Percentiles rank a stretch among this genome's conserved stretches.
Evolutionary conservation across 2,888 invertebrate species (phyloP).

Genomic region (Acronicta aceris): DNA sequence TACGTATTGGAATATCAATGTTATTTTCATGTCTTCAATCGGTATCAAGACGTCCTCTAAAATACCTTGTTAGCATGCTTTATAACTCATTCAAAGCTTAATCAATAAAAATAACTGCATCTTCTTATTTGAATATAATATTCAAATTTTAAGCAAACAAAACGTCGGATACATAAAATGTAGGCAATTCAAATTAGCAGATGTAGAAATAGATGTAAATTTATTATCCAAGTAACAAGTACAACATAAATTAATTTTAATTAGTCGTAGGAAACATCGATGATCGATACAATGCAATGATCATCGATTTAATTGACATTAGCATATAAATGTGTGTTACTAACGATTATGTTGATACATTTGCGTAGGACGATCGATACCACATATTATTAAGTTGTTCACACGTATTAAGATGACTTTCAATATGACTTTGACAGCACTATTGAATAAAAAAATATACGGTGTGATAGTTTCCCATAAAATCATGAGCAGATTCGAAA

Average conservation of each 20-base stretch:
- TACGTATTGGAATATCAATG: background rate
- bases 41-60: background rate
- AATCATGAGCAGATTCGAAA: conserved; percentile 88
- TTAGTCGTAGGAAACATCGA: conserved; percentile 43
- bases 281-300: conserved; percentile 41
- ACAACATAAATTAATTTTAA: conserved; percentile 55
- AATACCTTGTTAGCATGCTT: background rate
- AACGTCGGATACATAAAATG: conserved; percentile 34
- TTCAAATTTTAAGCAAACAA: conserved; percentile 50
- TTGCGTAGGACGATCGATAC: conserved; percentile 45
- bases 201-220: conserved; percentile 52
- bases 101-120: conserved; percentile 26
- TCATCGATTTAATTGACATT: conserved; percentile 50
- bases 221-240: conserved; percentile 22
- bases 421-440: conserved; percentile 24
- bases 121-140: conserved; percentile 24
- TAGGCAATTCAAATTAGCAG: conserved; percentile 49
- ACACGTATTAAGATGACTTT: conserved; percentile 35
- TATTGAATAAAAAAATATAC: conserved; percentile 61
- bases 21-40: background rate
- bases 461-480: conserved; percentile 85
- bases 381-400: conserved; percentile 27
- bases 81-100: conserved; percentile 1
- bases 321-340: conserved; percentile 47
- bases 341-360: conserved; percentile 44